A percentile compares a stretch with the other conserved stretches of the same genome.
These are phyloP conservation scores for Pollenia labialis DNA, from an alignment of 2,888 invertebrate species.

Conservation along the genomic window DNA sequence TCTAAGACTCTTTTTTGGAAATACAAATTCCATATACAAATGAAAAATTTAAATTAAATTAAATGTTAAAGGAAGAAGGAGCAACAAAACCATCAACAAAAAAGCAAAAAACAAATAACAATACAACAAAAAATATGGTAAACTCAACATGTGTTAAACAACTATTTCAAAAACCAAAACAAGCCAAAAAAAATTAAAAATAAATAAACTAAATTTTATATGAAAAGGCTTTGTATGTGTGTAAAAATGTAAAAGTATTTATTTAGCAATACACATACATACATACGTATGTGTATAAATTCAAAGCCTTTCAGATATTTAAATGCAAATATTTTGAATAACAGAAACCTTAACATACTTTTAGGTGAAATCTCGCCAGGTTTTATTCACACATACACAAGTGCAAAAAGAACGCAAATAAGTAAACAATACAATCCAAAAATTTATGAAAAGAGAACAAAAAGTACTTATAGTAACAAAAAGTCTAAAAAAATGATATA, in stretches of 20 bases:
- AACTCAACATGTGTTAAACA: conserved; percentile 54
- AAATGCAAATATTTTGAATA: conserved; percentile 50
- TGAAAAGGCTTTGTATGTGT: not conserved
- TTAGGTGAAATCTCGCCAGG: conserved; percentile 53
- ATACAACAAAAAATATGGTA: not conserved
- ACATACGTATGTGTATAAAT: not conserved
- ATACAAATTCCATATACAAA: not conserved
- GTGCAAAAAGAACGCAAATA: not conserved
- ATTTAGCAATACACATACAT: not conserved
- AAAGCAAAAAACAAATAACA: conserved; percentile 1
- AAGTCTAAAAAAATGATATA: too few species aligned
- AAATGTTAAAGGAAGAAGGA: not conserved
- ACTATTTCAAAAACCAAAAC: conserved; percentile 32
- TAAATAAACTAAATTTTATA: conserved; percentile 1
- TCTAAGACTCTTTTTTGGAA: not conserved
- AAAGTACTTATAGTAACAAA: too few species aligned
- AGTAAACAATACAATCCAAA: conserved; percentile 23
- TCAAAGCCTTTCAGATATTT: not conserved
- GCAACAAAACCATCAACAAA: conserved; percentile 6
- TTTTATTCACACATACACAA: conserved; percentile 3
- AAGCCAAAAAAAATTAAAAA: conserved; percentile 20
- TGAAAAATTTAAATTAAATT: conserved; percentile 40
- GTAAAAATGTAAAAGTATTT: not conserved
- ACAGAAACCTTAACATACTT: conserved; percentile 65
- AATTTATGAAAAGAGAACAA: not conserved